phyloP scores from a whole-genome alignment of 1,140 invertebrate genomes.

The Aphis craccivora region DNA sequence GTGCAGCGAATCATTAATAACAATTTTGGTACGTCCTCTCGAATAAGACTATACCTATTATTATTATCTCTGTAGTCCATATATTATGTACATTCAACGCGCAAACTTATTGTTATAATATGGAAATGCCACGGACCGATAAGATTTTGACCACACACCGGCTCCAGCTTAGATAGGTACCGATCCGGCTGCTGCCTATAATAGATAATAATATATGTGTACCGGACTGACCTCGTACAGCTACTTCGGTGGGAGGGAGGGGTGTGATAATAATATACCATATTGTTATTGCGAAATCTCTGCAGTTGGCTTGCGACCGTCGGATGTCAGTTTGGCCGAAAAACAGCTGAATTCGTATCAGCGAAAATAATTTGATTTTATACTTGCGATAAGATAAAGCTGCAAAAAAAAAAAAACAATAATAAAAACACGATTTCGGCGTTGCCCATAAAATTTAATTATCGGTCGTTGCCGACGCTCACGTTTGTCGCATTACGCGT shows the following conservation, averaged over 20 bases:
- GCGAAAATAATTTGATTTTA: constrained; percentile 20
- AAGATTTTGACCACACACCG: not conserved
- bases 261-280: not conserved
- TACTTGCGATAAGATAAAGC: not conserved
- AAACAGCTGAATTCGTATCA: not conserved
- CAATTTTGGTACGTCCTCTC: not conserved
- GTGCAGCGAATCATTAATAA: not conserved
- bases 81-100: too few relatives aligned
- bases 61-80: not conserved
- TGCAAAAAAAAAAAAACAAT: not conserved
- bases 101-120: not conserved
- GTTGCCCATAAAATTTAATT: not conserved
- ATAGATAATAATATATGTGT: not conserved
- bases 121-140: not conserved
- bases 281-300: not conserved
- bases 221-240: not conserved
- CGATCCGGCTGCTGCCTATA: not conserved
- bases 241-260: too few relatives aligned
- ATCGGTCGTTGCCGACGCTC: not conserved
- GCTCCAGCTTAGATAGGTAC: too few relatives aligned
- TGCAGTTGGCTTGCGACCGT: not conserved
- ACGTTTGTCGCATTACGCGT: not conserved
- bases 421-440: constrained; percentile 2
- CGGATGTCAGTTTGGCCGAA: not conserved
- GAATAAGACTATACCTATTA: not conserved